Percentiles rank a stretch among this genome's conserved stretches.
These are phyloP conservation scores for Chrysemys picta DNA, from an alignment of 2,113 vertebrate species.

Conservation along the genomic window DNA sequence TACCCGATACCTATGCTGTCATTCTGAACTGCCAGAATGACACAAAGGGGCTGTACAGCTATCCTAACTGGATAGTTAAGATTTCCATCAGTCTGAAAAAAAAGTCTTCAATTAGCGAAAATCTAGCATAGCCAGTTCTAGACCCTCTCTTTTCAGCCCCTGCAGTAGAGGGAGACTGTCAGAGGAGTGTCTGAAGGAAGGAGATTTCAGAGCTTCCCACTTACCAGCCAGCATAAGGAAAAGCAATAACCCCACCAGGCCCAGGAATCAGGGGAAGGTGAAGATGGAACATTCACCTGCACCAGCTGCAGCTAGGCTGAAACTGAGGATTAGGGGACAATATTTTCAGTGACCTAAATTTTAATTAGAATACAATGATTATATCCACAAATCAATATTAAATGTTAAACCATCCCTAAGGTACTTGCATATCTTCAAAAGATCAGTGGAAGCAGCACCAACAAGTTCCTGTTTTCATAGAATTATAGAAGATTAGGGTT, in stretches of 20 bases:
- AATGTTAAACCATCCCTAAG: constrained; percentile 17
- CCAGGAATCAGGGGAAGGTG: accelerated
- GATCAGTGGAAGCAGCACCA: neutral
- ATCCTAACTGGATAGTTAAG: neutral
- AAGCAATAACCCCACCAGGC: neutral
- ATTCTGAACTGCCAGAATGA: neutral
- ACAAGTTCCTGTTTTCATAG: neutral
- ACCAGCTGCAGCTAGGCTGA: neutral
- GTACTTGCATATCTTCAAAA: neutral
- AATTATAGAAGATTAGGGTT: too few species aligned
- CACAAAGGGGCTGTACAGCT: neutral
- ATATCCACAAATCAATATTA: constrained; percentile 19
- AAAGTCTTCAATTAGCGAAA: neutral
- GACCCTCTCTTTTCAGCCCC: neutral
- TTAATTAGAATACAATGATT: constrained; percentile 22
- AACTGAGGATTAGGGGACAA: neutral
- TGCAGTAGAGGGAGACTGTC: neutral
- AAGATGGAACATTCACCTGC: neutral
- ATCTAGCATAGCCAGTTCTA: neutral
- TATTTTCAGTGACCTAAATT: constrained; percentile 10
- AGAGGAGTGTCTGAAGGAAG: neutral
- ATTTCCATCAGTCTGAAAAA: neutral
- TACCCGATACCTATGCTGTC: neutral
- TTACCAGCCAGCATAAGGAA: neutral
- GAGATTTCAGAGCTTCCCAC: accelerated